Evolutionary conservation across 2,888 invertebrate genomes (phyloP).

Genomic region (Argyresthia albistria): DNA sequence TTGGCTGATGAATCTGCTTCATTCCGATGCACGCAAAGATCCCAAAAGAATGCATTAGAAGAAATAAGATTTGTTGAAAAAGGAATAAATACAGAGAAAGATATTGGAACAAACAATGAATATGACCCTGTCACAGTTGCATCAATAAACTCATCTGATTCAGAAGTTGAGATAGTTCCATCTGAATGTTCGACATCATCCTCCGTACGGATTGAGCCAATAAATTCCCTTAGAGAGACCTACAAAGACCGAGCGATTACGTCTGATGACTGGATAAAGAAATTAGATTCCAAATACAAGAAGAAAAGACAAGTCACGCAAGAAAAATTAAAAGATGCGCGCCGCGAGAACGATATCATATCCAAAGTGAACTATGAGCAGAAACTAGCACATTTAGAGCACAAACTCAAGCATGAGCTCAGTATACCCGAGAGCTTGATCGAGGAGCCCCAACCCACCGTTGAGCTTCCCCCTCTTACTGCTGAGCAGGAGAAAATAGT

Average conservation of each 20-base stretch:
- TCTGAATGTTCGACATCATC: conserved; percentile 56
- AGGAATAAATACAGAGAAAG: conserved; percentile 31
- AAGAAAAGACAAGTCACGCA: conserved; percentile 48
- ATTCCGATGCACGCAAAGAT: conserved; percentile 38
- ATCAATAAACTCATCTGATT: conserved; percentile 59
- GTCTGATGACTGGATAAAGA: conserved; percentile 66
- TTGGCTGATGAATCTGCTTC: conserved; percentile 45
- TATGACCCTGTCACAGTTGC: conserved; percentile 58
- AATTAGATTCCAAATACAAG: conserved; percentile 59
- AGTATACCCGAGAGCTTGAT: conserved; percentile 63
- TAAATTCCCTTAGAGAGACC: conserved; percentile 73
- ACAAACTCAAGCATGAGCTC: conserved; percentile 52
- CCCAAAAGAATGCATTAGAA: conserved; percentile 44
- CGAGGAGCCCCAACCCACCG: conserved; percentile 53
- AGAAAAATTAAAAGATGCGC: conserved; percentile 55
- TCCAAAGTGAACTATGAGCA: conserved; percentile 58
- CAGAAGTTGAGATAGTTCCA: conserved; percentile 51
- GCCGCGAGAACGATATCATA: conserved; percentile 57
- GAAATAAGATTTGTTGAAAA: conserved; percentile 44
- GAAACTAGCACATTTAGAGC: conserved; percentile 50
- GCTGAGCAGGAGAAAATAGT: conserved; percentile 75
- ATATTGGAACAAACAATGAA: conserved; percentile 34
- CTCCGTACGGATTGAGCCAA: conserved; percentile 41
- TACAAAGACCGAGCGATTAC: conserved; percentile 63
- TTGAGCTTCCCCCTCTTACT: conserved; percentile 75